These are phyloP conservation scores for Trogon melanurus DNA, from an alignment of 2,113 vertebrate genomes.

Conservation along the genomic window DNA sequence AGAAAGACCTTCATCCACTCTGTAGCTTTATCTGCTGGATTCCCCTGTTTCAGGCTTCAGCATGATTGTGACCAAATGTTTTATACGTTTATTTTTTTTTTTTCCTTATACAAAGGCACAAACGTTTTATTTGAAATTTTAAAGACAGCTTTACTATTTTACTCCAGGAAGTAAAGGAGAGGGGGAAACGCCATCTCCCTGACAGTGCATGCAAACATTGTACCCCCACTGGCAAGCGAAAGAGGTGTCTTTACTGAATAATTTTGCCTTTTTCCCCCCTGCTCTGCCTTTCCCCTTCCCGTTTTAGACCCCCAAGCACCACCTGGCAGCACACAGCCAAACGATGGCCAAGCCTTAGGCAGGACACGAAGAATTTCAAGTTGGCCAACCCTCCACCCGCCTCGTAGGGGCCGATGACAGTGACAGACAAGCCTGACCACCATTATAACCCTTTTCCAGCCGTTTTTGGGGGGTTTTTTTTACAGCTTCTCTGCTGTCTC, in stretches of 20 bases:
- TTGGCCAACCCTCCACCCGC: neutral
- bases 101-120: slow-evolving; percentile 78
- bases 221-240: neutral
- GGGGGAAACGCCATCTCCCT: slow-evolving; percentile 28
- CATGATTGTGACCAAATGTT: slow-evolving; percentile 93
- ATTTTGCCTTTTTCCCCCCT: neutral
- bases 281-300: neutral
- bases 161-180: slow-evolving; percentile 35
- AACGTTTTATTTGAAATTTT: slow-evolving; percentile 67
- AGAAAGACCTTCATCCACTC: slow-evolving; percentile 69
- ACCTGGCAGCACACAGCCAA: neutral
- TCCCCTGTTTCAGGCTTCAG: slow-evolving; percentile 83
- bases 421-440: slow-evolving; percentile 11
- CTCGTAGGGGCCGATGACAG: neutral
- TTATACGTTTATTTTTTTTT: slow-evolving; percentile 64
- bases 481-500: slow-evolving; percentile 70
- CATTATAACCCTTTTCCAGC: neutral
- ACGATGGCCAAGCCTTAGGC: neutral
- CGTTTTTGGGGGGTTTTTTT: slow-evolving; percentile 33
- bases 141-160: slow-evolving; percentile 25
- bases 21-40: slow-evolving; percentile 84
- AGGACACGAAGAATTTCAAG: neutral
- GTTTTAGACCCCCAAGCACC: neutral
- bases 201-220: slow-evolving; percentile 50
- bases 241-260: neutral